These are phyloP conservation scores for Pachyuromys duprasi DNA, from an alignment of 2,797 vertebrate species.

Conservation along the genomic window DNA sequence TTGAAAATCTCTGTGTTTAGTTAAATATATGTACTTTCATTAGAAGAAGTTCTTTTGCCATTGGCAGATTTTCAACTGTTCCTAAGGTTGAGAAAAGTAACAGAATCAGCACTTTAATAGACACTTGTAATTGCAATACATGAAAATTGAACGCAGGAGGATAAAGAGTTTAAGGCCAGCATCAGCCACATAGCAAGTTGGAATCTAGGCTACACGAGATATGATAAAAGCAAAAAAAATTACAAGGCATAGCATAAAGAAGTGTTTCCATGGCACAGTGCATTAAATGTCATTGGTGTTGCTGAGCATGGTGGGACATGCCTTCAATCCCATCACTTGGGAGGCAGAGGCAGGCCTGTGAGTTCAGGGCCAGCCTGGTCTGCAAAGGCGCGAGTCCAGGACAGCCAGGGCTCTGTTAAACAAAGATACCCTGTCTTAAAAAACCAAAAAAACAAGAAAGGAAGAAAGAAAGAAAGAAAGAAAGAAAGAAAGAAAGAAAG, in stretches of 20 bases:
- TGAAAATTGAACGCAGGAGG: background rate
- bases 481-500: too few relatives aligned
- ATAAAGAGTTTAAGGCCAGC: background rate
- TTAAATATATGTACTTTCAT: background rate
- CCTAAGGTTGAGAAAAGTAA: background rate
- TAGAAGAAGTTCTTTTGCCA: background rate
- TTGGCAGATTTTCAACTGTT: conserved; percentile 15
- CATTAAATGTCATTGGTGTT: background rate
- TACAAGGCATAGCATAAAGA: background rate
- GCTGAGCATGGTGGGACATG: too few relatives aligned
- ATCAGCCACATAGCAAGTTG: background rate
- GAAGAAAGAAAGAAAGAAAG: too few relatives aligned
- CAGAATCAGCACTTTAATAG: too few relatives aligned
- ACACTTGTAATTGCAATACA: background rate
- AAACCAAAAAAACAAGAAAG: too few relatives aligned
- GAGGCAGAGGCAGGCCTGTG: too few relatives aligned
- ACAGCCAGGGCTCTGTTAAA: too few relatives aligned
- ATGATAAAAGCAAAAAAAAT: background rate
- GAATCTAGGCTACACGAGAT: background rate
- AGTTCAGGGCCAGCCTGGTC: too few relatives aligned
- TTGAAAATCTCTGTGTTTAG: conserved; percentile 6
- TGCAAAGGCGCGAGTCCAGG: too few relatives aligned
- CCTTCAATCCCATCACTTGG: too few relatives aligned
- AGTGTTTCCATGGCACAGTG: background rate
- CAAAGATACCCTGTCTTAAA: too few relatives aligned